Base-by-base conservation (phyloP, 2,113 vertebrate species). In the Naja naja region DNA sequence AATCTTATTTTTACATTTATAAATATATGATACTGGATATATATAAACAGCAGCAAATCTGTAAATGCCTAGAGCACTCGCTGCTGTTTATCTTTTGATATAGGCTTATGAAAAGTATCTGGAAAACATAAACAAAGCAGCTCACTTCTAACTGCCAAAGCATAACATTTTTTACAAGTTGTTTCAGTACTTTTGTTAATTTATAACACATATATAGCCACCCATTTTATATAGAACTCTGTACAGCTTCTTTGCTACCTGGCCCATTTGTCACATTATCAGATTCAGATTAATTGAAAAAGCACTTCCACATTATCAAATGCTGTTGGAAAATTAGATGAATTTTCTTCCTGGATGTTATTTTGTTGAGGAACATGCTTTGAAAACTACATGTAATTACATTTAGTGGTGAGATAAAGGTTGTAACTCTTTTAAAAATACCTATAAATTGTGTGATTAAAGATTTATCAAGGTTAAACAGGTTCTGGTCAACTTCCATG, bases 1-100 rank as follows among this genome's bases (percentile, higher is more conserved):
- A 90, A 89, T 90, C 87, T 93, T 95, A 96, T 92, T 93, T 95
- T 95, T 97, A 95, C 94, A 97, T 96, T 95, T 91, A 95, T 95
- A 96, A 96, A 96, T 95, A 81, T 39, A 94, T 96, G 96, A 95
- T 95, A 2, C 94, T 49, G 96, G 96, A 93, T 94, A 96, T 88
- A 92, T 94, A 49, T 49, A 81, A 81, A 90, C 2, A n/a, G 20
- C 16, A 91, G 49, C 20, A 85, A 11, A 47, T 49, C 12, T 45
- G 22, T 8, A n/a, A 18, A 52, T 14, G 22, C 8, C 58, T 27
- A 53, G 43, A 14, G 47, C 8, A 27, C 30, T 69, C 60, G 4
- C n/a, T 56, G 49, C 56, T 52, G 18, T 52, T 69, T 92, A 81
- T 43, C 74, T 81, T 49, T 81, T 81, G 34, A 81, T 39, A 81